These are phyloP conservation scores for Natrix natrix DNA, from an alignment of 2,797 vertebrate genomes.

Conservation along the genomic window DNA sequence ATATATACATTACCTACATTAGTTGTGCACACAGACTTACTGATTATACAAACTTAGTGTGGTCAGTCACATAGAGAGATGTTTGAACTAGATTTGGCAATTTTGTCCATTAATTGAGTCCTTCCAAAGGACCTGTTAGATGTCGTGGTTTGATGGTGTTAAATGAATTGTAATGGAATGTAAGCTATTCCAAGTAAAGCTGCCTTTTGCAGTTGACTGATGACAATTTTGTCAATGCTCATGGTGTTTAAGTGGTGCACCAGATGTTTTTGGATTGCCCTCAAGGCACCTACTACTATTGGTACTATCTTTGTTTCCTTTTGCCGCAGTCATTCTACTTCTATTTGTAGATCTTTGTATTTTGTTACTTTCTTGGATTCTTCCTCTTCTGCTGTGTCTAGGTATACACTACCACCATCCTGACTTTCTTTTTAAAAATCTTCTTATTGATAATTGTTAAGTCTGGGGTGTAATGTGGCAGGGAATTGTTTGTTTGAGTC, in stretches of 20 bases:
- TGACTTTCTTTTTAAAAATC: not conserved
- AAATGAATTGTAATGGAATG: not conserved
- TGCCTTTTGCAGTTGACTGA: not conserved
- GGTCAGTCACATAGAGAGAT: not conserved
- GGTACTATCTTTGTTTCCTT: not conserved
- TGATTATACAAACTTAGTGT: not conserved
- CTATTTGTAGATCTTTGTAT: not conserved
- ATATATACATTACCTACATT: not conserved
- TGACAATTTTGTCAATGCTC: not conserved
- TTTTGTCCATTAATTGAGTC: not conserved
- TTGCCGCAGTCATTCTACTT: not conserved
- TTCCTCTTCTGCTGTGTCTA: not conserved
- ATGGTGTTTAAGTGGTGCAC: not conserved
- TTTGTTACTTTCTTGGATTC: not conserved
- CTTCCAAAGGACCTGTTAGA: not conserved
- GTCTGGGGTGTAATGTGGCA: not conserved
- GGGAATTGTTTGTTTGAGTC: not conserved
- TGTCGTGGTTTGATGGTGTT: not conserved
- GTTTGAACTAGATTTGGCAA: not conserved
- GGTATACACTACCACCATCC: not conserved
- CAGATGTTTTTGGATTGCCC: not conserved
- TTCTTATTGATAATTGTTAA: not conserved
- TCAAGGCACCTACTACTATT: not conserved
- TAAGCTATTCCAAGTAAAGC: not conserved
- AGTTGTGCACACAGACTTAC: not conserved